Percentiles rank a stretch among this genome's conserved stretches.
phyloP scores from a whole-genome alignment of 2,113 vertebrate species.

The Melospiza melodia region DNA sequence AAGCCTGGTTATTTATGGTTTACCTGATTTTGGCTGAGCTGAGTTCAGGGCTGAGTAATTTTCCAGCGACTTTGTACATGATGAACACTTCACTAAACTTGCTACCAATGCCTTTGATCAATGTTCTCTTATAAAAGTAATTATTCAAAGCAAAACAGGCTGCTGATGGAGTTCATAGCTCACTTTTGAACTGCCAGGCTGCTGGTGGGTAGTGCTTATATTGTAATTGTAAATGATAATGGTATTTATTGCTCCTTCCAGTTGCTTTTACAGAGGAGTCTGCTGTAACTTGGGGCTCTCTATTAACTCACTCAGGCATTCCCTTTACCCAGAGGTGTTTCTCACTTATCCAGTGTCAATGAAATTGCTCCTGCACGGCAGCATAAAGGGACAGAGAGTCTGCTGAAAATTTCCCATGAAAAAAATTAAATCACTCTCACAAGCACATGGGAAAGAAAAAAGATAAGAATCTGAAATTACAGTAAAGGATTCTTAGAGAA shows the following conservation, averaged over 20 bases:
- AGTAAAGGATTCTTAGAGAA: not conserved
- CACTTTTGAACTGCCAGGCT: not conserved
- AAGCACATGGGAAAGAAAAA: not conserved
- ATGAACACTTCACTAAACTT: conserved; percentile 52
- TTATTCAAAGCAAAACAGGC: conserved; percentile 24
- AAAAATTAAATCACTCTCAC: not conserved
- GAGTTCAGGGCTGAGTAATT: conserved; percentile 43
- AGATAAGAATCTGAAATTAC: not conserved
- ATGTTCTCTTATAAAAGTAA: conserved; percentile 39
- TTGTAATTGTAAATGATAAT: not conserved
- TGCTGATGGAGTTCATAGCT: not conserved
- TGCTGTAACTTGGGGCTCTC: not conserved
- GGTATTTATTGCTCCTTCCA: not conserved
- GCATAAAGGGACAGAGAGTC: not conserved
- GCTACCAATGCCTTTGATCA: conserved; percentile 61
- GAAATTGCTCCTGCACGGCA: not conserved
- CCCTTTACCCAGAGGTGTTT: not conserved
- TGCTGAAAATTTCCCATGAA: not conserved
- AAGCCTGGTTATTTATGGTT: conserved; percentile 58
- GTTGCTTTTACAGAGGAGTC: not conserved
- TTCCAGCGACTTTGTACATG: conserved; percentile 24
- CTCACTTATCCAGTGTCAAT: not conserved
- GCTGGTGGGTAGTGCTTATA: not conserved
- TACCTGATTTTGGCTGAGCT: conserved; percentile 26
- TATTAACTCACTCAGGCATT: not conserved